Evolutionary conservation across 2,113 vertebrate genomes (phyloP).

Genomic region (Lophura nycthemera): DNA sequence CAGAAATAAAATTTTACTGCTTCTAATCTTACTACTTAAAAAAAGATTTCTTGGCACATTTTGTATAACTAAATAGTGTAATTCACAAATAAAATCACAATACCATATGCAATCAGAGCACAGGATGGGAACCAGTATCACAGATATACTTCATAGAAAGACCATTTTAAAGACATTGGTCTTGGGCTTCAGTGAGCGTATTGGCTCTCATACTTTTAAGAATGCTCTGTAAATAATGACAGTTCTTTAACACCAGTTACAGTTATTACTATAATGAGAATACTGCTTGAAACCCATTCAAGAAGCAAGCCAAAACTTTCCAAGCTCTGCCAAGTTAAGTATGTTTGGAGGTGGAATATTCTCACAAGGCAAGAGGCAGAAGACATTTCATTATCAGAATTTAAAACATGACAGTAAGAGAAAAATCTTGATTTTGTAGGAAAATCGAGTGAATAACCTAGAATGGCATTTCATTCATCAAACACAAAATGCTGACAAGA

Average conservation of each 20-base stretch:
- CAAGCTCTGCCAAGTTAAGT: constrained; percentile 1
- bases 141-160: not conserved
- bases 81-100: not conserved
- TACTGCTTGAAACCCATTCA: not conserved
- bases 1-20: constrained; percentile 7
- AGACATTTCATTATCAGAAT: not conserved
- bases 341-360: not conserved
- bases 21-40: constrained; percentile 14
- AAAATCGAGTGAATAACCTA: not conserved
- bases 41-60: not conserved
- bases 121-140: not conserved
- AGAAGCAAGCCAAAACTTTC: not conserved
- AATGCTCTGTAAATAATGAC: not conserved
- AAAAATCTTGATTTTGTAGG: not conserved
- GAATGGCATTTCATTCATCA: not conserved
- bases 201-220: not conserved
- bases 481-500: not conserved
- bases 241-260: not conserved
- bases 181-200: not conserved
- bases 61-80: not conserved
- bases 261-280: not conserved
- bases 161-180: not conserved
- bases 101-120: not conserved
- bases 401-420: not conserved
- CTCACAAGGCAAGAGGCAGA: not conserved